Evolutionary conservation across 53 echinoderm and acorn worm species (phyloP), one percentile per base, ranked within the genome.

Genomic region (Apostichopus leukothele): DNA sequence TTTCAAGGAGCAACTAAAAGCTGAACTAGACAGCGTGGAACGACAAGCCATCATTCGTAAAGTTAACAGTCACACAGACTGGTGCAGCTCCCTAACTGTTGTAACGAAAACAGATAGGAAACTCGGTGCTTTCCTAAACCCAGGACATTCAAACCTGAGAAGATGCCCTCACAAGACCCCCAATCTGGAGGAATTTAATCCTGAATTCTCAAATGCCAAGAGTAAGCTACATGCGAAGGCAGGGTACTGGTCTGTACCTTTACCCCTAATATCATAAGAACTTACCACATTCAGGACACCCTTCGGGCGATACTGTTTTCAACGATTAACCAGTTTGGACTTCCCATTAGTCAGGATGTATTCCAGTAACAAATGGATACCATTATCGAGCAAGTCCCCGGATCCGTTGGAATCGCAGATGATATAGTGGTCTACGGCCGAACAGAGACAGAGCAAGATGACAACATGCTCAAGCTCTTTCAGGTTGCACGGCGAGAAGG

Each of bases 201-300:
- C 93, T 0, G 86, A 60, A 16, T 93, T 93, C 50, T 61, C 93
- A 1, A 73, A 91, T 3, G 91, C 95, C 0, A 89, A 83, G 19
- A 90, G 55, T 57, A 89, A 93, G 78, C 91, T 92, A 52, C 88
- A 87, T 51, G 73, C 93, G 9, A 93, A 95, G 27, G 90, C 93
- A 53, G 93, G 92, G 6, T 93, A 95, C 78, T 93, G 93, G 95
- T 93, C 93, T 53, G 90, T 95, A 7, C 91, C 75, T 26, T 84
- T 93, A 22, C 89, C 77, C 8, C 21, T 18, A 22, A 23, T 59
- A 16, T 89, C 89, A 11, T 90, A 93, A 54, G 89, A 93, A 60
- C 89, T 93, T 7, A 93, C 93, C 5, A 93, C 88, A 1, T 93
- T 95, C 91, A 50, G 88, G 23, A 95, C 92, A 52, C 91, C 96